A percentile compares a stretch with the other conserved stretches of the same genome.
Conservation (phyloP, 2,797 vertebrate species). For the Lagocephalus sceleratus region DNA sequence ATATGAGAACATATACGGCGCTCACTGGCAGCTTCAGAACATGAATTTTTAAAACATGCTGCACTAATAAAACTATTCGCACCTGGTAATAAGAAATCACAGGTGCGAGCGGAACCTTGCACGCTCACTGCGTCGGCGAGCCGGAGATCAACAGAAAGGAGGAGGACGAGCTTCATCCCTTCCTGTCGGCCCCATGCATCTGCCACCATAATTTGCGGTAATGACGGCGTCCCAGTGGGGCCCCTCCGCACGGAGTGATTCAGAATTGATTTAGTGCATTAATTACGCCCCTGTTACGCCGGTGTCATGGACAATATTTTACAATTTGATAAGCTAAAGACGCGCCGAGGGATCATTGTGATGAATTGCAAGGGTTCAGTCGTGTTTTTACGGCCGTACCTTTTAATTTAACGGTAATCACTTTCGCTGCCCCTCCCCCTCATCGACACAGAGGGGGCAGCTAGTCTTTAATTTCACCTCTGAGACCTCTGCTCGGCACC, state of each 20-base stretch:
- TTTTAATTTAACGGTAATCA: conserved; percentile 78
- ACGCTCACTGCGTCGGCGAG: not conserved
- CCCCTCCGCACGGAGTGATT: conserved; percentile 66
- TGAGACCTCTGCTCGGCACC: conserved; percentile 60
- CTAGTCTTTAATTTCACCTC: conserved; percentile 72
- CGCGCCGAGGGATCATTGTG: conserved; percentile 59
- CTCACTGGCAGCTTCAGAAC: not conserved
- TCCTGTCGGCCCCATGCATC: conserved; percentile 47
- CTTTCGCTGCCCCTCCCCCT: conserved; percentile 17
- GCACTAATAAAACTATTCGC: conserved; percentile 33
- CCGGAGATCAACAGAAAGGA: conserved; percentile 1
- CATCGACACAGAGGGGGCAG: conserved; percentile 35
- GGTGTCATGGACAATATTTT: conserved; percentile 76
- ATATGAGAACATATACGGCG: too few species aligned
- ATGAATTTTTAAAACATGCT: conserved; percentile 8
- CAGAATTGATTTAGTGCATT: conserved; percentile 73
- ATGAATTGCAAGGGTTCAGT: conserved; percentile 65
- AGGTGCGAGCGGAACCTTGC: conserved; percentile 17
- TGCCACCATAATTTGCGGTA: conserved; percentile 66
- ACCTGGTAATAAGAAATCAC: conserved; percentile 26
- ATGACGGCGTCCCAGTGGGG: conserved; percentile 72
- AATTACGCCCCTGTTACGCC: conserved; percentile 68
- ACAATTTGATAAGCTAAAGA: conserved; percentile 77
- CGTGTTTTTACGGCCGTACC: conserved; percentile 62
- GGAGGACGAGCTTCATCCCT: conserved; percentile 23